Evolutionary conservation across 2,888 invertebrate genomes (phyloP).

Genomic region (Willowsia nigromaculata): DNA sequence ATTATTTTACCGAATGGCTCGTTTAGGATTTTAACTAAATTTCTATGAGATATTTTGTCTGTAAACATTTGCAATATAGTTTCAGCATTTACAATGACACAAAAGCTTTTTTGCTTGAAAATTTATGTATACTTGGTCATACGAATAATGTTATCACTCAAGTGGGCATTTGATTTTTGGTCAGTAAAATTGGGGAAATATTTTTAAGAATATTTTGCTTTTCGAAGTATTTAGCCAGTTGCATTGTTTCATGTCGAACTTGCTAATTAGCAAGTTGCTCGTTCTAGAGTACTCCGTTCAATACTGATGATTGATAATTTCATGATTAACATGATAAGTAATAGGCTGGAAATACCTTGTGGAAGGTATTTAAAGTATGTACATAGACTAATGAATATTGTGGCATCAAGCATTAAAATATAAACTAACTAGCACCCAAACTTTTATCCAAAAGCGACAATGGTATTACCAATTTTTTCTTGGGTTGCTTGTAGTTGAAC

Average conservation of each 20-base stretch:
- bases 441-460: background rate
- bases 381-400: too few relatives aligned
- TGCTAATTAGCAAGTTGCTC: constrained; percentile 48
- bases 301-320: constrained; percentile 42
- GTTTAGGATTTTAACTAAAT: background rate
- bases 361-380: too few relatives aligned
- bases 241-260: background rate
- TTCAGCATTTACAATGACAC: too few relatives aligned
- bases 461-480: background rate
- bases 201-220: background rate
- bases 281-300: background rate
- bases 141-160: background rate
- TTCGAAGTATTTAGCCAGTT: background rate
- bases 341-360: too few relatives aligned
- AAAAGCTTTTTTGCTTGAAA: background rate
- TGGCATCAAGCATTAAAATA: too few relatives aligned
- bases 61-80: too few relatives aligned
- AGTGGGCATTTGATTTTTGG: constrained; percentile 27
- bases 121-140: background rate
- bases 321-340: too few relatives aligned
- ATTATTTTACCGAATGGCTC: background rate
- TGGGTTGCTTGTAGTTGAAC: background rate
- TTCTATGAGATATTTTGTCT: too few relatives aligned
- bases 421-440: too few relatives aligned
- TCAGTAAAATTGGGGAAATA: background rate